Evolutionary conservation across 2,888 invertebrate species (phyloP).

Genomic region (Scaptomyza tumidula): DNA sequence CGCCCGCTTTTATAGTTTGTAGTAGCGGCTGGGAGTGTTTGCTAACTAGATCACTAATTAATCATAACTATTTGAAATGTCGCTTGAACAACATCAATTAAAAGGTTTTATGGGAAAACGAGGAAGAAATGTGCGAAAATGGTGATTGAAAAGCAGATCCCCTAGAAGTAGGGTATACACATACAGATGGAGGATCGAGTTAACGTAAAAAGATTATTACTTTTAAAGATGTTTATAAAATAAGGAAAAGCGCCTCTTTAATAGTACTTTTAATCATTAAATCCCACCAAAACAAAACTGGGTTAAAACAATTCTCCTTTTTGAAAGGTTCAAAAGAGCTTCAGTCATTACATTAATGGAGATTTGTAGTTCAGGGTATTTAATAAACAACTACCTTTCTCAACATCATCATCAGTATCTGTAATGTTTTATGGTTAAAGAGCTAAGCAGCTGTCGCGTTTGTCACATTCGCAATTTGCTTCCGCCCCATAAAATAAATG

Average conservation of each 20-base stretch:
- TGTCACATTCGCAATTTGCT: slow-evolving; percentile 55
- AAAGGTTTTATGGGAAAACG: slow-evolving; percentile 54
- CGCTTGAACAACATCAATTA: slow-evolving; percentile 50
- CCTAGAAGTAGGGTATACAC: background rate
- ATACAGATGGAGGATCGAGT: too few species aligned
- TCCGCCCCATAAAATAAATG: slow-evolving; percentile 35
- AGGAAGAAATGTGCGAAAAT: slow-evolving; percentile 9
- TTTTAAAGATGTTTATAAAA: too few species aligned
- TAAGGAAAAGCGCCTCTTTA: too few species aligned
- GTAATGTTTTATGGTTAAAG: slow-evolving; percentile 12
- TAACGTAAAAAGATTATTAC: too few species aligned
- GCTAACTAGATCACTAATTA: slow-evolving; percentile 58
- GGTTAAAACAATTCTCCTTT: too few species aligned
- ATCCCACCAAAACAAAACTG: too few species aligned
- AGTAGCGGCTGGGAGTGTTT: slow-evolving; percentile 4
- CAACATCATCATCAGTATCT: background rate
- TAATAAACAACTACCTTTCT: background rate
- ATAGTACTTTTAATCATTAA: too few species aligned
- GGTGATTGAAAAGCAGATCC: slow-evolving; percentile 1
- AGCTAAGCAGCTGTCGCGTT: slow-evolving; percentile 33
- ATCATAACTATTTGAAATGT: slow-evolving; percentile 44
- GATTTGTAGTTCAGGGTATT: background rate
- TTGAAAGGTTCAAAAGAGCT: too few species aligned
- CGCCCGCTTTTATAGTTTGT: slow-evolving; percentile 20
- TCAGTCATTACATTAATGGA: too few species aligned